A percentile compares a stretch with the other conserved stretches of the same genome.
These are phyloP conservation scores for Emmelina monodactyla DNA, from an alignment of 2,888 invertebrate genomes.

Conservation along the genomic window DNA sequence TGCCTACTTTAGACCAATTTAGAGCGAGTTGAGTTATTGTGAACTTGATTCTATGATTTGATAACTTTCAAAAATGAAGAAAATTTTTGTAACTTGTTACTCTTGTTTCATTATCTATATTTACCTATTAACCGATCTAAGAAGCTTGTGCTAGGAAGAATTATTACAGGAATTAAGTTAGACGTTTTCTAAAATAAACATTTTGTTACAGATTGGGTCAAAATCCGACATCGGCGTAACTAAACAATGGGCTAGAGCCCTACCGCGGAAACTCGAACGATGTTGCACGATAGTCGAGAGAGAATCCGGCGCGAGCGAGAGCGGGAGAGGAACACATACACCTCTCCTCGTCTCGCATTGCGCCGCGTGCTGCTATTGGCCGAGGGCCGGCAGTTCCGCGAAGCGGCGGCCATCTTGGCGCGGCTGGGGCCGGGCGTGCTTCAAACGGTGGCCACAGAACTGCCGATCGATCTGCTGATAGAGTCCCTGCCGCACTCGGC, in stretches of 20 bases:
- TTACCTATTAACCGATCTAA: too few relatives aligned
- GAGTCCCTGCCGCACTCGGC: conserved; percentile 90
- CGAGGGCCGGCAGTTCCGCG: conserved; percentile 89
- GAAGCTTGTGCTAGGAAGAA: too few relatives aligned
- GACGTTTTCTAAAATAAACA: too few relatives aligned
- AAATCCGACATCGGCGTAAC: not conserved
- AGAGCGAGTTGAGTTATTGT: too few relatives aligned
- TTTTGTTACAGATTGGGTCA: not conserved
- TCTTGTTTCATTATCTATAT: too few relatives aligned
- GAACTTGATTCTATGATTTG: too few relatives aligned
- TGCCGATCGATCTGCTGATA: conserved; percentile 87
- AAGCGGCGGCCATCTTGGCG: conserved; percentile 85
- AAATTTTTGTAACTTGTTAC: too few relatives aligned
- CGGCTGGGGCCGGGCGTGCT: conserved; percentile 82
- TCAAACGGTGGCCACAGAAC: conserved; percentile 75
- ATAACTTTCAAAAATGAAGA: too few relatives aligned
- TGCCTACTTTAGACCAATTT: too few relatives aligned
- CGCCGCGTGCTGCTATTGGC: conserved; percentile 80
- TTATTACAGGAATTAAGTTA: too few relatives aligned
- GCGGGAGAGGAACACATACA: conserved; percentile 66
- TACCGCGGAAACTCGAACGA: conserved; percentile 23
- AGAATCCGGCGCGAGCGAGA: conserved; percentile 73
- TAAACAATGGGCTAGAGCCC: conserved; percentile 40
- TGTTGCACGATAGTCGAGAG: conserved; percentile 76
- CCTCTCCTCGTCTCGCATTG: conserved; percentile 73